Evolutionary conservation across 2,888 invertebrate genomes (phyloP), one percentile per base, ranked within the genome.

Genomic region (Keiferia lycopersicella): DNA sequence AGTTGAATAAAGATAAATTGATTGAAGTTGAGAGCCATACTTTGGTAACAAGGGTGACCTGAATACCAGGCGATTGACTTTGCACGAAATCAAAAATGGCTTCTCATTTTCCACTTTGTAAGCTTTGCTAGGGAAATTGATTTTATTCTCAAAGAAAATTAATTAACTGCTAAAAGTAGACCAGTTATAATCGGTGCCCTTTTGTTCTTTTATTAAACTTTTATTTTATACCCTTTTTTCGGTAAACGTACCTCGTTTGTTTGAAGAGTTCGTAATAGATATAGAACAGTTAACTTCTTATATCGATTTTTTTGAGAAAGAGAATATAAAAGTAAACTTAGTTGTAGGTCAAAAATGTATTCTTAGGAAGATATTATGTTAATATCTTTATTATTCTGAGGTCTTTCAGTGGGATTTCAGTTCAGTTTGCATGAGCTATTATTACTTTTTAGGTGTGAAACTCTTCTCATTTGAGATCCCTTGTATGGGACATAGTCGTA

Each of bases 31-130:
- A 68, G 67, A 64, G 56, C 38, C 64, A 62, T 62, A 62, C 64
- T 60, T 74, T 74, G 71, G 69, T 64, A 59, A 64, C 51, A 63
- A 65, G 68, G 70, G 34, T 66, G 76, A 73, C 75, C 75, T 70
- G 74, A 72, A 74, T 79, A 75, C 74, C 75, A 71, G 73, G 59
- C 67, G 68, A 79, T 77, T 77, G 76, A 75, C 74, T 72, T 30
- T 20, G 6, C 8, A 38, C 45, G 6, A 45, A 57, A 30, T 57
- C 72, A 71, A 59, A n/a, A 78, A 76, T 73, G 68, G 72, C 71
- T 72, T 67, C 71, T 64, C 67, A 71, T 75, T 77, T 76, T 75
- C 69, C 74, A 75, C 70, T 77, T 74, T 73, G 66, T 68, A 67
- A 72, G 72, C 59, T 53, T 26, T 20, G 20, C 58, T 57, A 39